phyloP scores from a whole-genome alignment of 2,797 vertebrate genomes.

The Micrastur ruficollis region DNA sequence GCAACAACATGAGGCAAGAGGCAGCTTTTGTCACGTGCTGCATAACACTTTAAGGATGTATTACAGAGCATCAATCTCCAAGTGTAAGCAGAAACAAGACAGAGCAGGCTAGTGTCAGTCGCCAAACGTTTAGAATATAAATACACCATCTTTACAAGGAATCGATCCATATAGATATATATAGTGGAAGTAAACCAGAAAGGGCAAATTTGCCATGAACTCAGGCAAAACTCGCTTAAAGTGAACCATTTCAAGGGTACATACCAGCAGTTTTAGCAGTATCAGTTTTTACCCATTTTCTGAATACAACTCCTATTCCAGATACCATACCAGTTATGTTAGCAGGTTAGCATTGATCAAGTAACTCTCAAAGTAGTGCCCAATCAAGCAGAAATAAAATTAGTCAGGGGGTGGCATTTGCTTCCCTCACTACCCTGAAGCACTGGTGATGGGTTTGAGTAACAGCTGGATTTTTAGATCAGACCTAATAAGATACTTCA shows the following conservation, averaged over 20 bases:
- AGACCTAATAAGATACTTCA: background rate
- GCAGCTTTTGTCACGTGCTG: background rate
- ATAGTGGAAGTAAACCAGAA: background rate
- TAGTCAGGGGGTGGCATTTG: background rate
- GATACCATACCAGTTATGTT: background rate
- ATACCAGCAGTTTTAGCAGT: background rate
- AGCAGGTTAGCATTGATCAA: no score
- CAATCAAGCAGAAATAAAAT: background rate
- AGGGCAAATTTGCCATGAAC: background rate
- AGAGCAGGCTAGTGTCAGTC: background rate
- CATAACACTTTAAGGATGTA: fast-evolving
- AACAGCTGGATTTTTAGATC: background rate
- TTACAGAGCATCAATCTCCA: background rate
- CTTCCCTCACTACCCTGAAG: background rate
- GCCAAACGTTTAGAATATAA: background rate
- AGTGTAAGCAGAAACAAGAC: background rate
- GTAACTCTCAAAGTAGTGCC: background rate
- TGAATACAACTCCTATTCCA: background rate
- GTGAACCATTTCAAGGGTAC: background rate
- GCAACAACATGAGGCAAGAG: background rate
- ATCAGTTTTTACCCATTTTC: background rate
- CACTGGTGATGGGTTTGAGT: background rate
- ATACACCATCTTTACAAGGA: background rate
- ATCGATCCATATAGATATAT: background rate
- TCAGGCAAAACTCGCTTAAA: background rate